Percentiles rank a stretch among this genome's conserved stretches.
phyloP scores from a whole-genome alignment of 1,140 invertebrate genomes.

The Metaphire vulgaris region DNA sequence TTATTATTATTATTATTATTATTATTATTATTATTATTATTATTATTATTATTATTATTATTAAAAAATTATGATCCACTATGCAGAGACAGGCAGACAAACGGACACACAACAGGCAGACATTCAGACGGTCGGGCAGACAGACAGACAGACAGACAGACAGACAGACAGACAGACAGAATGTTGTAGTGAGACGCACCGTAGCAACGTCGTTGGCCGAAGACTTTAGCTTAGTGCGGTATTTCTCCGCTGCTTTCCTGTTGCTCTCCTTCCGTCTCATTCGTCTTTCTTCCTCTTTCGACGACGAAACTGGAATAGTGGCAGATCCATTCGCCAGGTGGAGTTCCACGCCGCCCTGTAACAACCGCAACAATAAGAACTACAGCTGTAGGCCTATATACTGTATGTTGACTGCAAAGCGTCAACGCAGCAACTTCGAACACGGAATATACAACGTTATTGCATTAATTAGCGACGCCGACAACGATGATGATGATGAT shows the following conservation, averaged over 20 bases:
- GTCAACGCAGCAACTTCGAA: no score
- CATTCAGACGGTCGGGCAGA: background rate
- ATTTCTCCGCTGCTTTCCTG: background rate
- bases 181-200: background rate
- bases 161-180: background rate
- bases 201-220: background rate
- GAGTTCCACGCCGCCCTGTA: background rate
- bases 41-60: no score
- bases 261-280: background rate
- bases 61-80: no score
- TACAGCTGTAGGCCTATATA: background rate
- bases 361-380: background rate
- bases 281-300: background rate
- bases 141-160: background rate
- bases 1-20: no score
- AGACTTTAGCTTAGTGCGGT: background rate
- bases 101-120: background rate
- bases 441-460: no score
- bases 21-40: no score
- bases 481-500: background rate
- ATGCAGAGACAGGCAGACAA: background rate
- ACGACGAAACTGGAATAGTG: background rate
- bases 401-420: no score
- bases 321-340: background rate
- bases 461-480: no score